Evolutionary conservation across 1,140 invertebrate genomes (phyloP).

Genomic region (Saccostrea cuccullata): DNA sequence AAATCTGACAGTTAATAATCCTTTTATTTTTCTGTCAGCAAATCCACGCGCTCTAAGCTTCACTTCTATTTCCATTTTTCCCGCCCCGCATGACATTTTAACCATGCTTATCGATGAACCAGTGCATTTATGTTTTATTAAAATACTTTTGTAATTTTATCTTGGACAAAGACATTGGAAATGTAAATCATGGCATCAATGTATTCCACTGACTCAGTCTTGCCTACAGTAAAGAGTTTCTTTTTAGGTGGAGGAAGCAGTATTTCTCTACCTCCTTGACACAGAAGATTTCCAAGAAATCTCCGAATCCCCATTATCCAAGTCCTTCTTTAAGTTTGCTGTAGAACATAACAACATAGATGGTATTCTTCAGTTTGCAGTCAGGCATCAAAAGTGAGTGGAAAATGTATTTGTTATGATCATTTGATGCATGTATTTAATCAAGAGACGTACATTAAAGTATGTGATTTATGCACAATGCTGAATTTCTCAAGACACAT

Average conservation of each 20-base stretch:
- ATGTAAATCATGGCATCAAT: no score
- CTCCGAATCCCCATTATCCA: not conserved
- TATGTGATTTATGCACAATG: no score
- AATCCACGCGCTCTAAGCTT: no score
- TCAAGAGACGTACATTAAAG: no score
- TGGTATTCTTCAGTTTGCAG: constrained; percentile 55
- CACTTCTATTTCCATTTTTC: not conserved
- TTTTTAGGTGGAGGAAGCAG: constrained; percentile 51
- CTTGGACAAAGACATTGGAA: no score
- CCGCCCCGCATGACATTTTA: not conserved
- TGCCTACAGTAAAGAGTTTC: not conserved
- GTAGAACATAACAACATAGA: constrained; percentile 50
- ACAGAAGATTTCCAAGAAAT: constrained; percentile 55
- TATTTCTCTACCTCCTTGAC: constrained; percentile 50
- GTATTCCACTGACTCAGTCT: not conserved
- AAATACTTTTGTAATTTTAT: no score
- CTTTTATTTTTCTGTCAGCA: no score
- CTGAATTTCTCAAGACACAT: no score
- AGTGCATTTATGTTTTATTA: no score
- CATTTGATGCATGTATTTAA: not conserved
- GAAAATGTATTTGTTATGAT: not conserved
- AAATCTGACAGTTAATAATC: no score
- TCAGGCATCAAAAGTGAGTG: constrained; percentile 52
- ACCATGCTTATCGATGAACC: not conserved
- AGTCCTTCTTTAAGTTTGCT: constrained; percentile 47